Percentiles rank a stretch among this genome's conserved stretches.
Evolutionary conservation across 2,797 vertebrate species (phyloP).

Genomic region (Enteromius anoplus): DNA sequence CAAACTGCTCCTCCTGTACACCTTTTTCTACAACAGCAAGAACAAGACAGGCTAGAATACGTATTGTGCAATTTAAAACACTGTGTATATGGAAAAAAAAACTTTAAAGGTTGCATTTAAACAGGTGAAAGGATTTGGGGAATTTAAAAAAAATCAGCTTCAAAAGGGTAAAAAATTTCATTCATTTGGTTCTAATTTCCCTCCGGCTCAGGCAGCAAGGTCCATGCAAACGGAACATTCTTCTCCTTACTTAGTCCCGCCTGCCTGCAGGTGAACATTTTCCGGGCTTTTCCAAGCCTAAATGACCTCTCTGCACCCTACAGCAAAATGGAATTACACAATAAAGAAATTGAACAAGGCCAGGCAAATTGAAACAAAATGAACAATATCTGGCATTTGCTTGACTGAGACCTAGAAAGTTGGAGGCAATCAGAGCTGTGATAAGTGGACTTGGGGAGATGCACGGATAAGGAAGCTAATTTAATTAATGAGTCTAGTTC

Average conservation of each 20-base stretch:
- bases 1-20: not conserved
- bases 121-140: constrained; percentile 44
- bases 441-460: constrained; percentile 70
- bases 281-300: constrained; percentile 9
- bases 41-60: not conserved
- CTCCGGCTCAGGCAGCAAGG: constrained; percentile 61
- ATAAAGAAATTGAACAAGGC: constrained; percentile 58
- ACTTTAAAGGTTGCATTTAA: constrained; percentile 36
- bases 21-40: constrained; percentile 9
- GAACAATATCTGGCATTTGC: constrained; percentile 62
- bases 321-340: constrained; percentile 62
- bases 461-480: constrained; percentile 74
- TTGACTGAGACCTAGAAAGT: constrained; percentile 58
- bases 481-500: constrained; percentile 77
- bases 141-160: constrained; percentile 51
- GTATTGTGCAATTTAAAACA: constrained; percentile 17
- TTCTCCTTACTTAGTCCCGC: constrained; percentile 24
- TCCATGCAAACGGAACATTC: constrained; percentile 43
- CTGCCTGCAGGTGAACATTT: constrained; percentile 13
- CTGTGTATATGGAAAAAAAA: constrained; percentile 21
- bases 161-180: constrained; percentile 55
- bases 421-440: constrained; percentile 59
- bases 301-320: constrained; percentile 57
- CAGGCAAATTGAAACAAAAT: constrained; percentile 55
- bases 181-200: constrained; percentile 50